Conservation (phyloP, 2,888 invertebrate genomes). For the Sphinx pinastri region DNA sequence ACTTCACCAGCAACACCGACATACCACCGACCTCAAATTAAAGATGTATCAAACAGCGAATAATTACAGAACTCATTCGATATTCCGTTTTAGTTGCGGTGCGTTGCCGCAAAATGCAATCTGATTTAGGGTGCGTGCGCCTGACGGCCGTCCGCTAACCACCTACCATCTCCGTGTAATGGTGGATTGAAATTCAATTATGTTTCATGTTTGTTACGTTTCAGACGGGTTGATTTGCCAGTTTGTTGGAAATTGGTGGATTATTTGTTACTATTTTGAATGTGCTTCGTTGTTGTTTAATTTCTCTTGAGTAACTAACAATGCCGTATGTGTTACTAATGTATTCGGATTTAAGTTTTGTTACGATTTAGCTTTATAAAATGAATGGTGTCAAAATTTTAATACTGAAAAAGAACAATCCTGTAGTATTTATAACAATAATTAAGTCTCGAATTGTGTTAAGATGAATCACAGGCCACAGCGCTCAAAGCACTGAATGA, state of each 20-base stretch:
- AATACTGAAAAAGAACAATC: too few relatives aligned
- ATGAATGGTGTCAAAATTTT: too few relatives aligned
- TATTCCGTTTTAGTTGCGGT: conserved; percentile 35
- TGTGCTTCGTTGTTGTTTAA: too few relatives aligned
- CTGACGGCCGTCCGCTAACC: conserved; percentile 21
- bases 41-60: conserved; percentile 24
- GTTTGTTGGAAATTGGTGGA: neutral
- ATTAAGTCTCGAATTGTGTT: neutral
- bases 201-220: conserved; percentile 17
- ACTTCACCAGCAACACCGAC: neutral
- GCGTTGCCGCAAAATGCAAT: conserved; percentile 56
- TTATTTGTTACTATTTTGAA: too few relatives aligned
- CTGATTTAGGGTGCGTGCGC: conserved; percentile 47
- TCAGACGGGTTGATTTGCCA: neutral
- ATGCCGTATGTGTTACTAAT: too few relatives aligned
- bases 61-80: conserved; percentile 26
- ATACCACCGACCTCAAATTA: conserved; percentile 1
- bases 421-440: neutral
- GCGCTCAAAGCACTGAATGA: neutral
- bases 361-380: too few relatives aligned
- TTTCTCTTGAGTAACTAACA: too few relatives aligned
- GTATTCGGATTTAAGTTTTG: too few relatives aligned
- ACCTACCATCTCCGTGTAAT: conserved; percentile 18
- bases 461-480: neutral
- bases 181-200: conserved; percentile 20